These are phyloP conservation scores for Caenorhabditis sp. DNA, from an alignment of 2,888 invertebrate species.

Conservation along the genomic window DNA sequence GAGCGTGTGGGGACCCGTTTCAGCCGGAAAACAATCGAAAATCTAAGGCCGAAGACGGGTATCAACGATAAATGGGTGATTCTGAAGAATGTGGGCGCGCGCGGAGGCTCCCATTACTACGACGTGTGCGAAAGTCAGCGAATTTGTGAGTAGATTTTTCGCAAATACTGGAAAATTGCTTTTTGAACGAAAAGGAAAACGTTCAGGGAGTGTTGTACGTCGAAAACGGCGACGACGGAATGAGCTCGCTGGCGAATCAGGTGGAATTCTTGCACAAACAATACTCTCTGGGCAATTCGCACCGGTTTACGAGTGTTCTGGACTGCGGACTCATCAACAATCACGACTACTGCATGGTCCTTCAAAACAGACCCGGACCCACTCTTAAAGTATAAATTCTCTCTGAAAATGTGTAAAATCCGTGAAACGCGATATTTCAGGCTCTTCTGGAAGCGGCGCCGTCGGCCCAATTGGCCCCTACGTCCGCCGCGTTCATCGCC, in stretches of 20 bases:
- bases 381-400: not conserved
- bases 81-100: conserved; percentile 21
- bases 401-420: too few species aligned
- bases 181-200: not conserved
- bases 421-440: too few species aligned
- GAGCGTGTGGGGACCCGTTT: conserved; percentile 4
- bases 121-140: conserved; percentile 13
- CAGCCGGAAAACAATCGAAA: not conserved
- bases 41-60: conserved; percentile 11
- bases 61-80: conserved; percentile 49
- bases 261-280: conserved; percentile 31
- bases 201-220: conserved; percentile 41
- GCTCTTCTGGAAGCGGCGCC: not conserved
- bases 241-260: not conserved
- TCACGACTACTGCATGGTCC: conserved; percentile 37
- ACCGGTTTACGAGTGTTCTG: conserved; percentile 27
- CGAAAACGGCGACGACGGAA: conserved; percentile 18
- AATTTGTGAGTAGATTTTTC: conserved; percentile 36
- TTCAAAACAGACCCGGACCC: conserved; percentile 27
- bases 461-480: not conserved
- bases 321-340: conserved; percentile 33
- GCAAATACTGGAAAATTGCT: not conserved
- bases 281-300: conserved; percentile 29
- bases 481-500: conserved; percentile 27
- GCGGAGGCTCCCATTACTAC: conserved; percentile 12